A percentile compares a stretch with the other conserved stretches of the same genome.
Evolutionary conservation across 2,888 invertebrate species (phyloP).

Genomic region (Mantis religiosa): DNA sequence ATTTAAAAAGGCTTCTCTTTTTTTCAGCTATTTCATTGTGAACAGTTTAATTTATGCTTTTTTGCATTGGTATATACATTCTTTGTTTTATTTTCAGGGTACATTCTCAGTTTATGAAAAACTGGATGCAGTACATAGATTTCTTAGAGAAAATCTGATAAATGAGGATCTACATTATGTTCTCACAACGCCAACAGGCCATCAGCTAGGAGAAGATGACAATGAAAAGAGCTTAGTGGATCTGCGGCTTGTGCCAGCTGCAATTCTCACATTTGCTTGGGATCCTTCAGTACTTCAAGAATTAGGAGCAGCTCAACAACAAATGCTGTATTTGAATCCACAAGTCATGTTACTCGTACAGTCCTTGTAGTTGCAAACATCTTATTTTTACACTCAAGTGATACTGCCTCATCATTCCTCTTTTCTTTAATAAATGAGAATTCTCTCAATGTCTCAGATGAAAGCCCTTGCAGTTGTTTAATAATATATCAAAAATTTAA

Average conservation of each 20-base stretch:
- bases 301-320: conserved; percentile 51
- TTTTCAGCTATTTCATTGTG: too few relatives aligned
- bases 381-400: conserved; percentile 42
- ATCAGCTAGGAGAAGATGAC: conserved; percentile 57
- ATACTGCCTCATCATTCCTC: background rate
- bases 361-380: conserved; percentile 28
- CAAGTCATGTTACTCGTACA: conserved; percentile 70
- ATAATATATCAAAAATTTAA: background rate
- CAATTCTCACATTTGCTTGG: conserved; percentile 69
- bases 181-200: conserved; percentile 64
- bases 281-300: conserved; percentile 53
- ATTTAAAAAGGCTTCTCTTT: too few relatives aligned
- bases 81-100: conserved; percentile 55
- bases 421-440: background rate
- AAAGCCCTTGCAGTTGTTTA: background rate
- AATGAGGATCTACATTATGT: conserved; percentile 65
- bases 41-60: conserved; percentile 3
- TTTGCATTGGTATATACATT: background rate
- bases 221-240: conserved; percentile 74
- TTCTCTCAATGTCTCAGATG: background rate
- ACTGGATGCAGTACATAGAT: conserved; percentile 67
- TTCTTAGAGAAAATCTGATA: conserved; percentile 72
- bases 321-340: conserved; percentile 60
- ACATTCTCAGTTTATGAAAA: conserved; percentile 85
- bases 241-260: conserved; percentile 76